These are phyloP conservation scores for Pleuronectes platessa DNA, from an alignment of 2,113 vertebrate species.

Conservation along the genomic window DNA sequence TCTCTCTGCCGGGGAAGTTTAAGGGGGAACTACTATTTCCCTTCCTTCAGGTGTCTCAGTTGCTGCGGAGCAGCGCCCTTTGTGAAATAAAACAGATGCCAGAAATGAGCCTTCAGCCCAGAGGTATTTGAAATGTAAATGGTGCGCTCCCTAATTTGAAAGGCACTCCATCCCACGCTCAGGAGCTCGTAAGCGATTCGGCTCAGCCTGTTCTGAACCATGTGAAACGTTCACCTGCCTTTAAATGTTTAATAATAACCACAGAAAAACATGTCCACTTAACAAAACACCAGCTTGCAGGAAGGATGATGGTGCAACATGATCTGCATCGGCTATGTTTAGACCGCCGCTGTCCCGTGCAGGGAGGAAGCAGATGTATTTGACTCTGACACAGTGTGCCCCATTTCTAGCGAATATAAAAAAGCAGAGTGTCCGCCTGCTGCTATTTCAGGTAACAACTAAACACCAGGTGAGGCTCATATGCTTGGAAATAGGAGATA, in stretches of 20 bases:
- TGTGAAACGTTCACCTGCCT: constrained; percentile 44
- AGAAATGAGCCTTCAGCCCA: constrained; percentile 40
- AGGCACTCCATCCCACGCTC: constrained; percentile 16
- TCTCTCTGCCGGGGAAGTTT: constrained; percentile 34
- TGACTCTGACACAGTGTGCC: constrained; percentile 40
- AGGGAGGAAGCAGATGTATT: constrained; percentile 42
- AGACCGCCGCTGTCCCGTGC: constrained; percentile 40
- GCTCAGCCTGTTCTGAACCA: constrained; percentile 26
- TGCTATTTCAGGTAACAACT: constrained; percentile 60
- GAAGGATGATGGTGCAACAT: constrained; percentile 36
- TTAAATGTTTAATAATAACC: constrained; percentile 63
- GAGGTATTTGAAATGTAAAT: constrained; percentile 37
- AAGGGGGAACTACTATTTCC: not conserved
- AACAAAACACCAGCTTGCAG: constrained; percentile 47
- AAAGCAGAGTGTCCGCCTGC: constrained; percentile 29
- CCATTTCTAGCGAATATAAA: constrained; percentile 51
- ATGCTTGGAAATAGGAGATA: not conserved
- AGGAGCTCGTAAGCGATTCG: constrained; percentile 31
- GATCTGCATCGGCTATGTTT: constrained; percentile 56
- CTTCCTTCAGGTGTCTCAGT: constrained; percentile 11
- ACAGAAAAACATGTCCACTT: constrained; percentile 37
- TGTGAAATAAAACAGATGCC: constrained; percentile 24
- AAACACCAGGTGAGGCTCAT: constrained; percentile 54
- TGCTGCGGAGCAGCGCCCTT: constrained; percentile 16
- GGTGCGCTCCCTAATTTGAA: constrained; percentile 6